These are phyloP conservation scores for Sceloporus undulatus DNA, from an alignment of 2,113 vertebrate species.

Conservation along the genomic window DNA sequence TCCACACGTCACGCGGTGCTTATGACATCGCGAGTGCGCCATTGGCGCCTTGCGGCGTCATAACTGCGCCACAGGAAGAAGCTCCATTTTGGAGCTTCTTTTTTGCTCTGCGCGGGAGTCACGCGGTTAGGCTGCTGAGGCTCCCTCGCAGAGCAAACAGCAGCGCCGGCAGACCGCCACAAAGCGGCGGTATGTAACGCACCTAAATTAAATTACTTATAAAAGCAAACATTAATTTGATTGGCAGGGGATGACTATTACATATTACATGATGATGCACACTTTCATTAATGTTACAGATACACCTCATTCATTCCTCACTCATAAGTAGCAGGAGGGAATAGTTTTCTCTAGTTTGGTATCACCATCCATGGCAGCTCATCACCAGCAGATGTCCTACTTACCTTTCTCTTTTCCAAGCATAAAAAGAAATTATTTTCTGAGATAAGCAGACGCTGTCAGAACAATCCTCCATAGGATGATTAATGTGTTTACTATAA, in stretches of 20 bases:
- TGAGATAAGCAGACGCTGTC: background rate
- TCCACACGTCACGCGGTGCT: too few relatives aligned
- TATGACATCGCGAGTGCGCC: too few relatives aligned
- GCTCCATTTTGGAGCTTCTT: too few relatives aligned
- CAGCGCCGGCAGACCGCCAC: too few relatives aligned
- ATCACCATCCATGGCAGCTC: background rate
- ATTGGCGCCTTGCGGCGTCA: too few relatives aligned
- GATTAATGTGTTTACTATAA: background rate
- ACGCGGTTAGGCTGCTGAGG: too few relatives aligned
- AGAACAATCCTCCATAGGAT: background rate
- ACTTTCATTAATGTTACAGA: background rate
- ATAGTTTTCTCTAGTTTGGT: background rate
- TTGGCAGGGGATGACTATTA: background rate
- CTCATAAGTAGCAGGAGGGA: background rate
- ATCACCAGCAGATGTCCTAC: conserved; percentile 64
- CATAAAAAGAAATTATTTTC: background rate
- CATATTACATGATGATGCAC: background rate
- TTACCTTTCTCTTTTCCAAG: conserved; percentile 31
- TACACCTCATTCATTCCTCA: background rate
- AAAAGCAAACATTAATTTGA: background rate
- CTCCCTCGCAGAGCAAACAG: too few relatives aligned
- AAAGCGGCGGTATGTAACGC: too few relatives aligned
- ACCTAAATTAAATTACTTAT: background rate
- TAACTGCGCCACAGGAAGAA: too few relatives aligned
- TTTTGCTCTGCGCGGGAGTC: too few relatives aligned